A percentile compares a stretch with the other conserved stretches of the same genome.
These are phyloP conservation scores for Drosophila sulfurigaster DNA, from an alignment of 1,140 invertebrate species.

Conservation along the genomic window DNA sequence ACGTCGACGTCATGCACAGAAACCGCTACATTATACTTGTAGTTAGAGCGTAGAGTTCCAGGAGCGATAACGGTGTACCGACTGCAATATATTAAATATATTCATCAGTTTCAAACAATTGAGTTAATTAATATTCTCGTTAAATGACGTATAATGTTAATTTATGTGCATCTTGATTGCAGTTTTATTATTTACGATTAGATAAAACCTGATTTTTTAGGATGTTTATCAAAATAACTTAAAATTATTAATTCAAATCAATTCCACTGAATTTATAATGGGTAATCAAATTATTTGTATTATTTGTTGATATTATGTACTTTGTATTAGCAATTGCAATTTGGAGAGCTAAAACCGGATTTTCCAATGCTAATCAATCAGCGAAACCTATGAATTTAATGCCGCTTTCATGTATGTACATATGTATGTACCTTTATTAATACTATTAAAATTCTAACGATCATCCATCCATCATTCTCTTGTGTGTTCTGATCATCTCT, in stretches of 20 bases:
- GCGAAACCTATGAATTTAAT: constrained; percentile 12
- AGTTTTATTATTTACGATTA: neutral
- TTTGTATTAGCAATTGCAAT: neutral
- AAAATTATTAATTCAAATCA: neutral
- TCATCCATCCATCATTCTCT: constrained; percentile 21
- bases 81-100: constrained; percentile 83
- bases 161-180: neutral
- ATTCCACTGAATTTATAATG: neutral
- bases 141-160: neutral
- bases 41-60: constrained; percentile 92
- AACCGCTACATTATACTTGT: constrained; percentile 92
- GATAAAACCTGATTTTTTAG: neutral
- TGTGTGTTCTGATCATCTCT: neutral
- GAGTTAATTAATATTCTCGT: neutral
- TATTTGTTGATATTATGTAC: neutral
- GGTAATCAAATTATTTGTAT: neutral
- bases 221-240: neutral
- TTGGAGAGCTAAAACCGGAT: neutral
- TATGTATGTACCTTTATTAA: neutral
- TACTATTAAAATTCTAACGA: constrained; percentile 5
- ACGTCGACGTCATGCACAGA: constrained; percentile 87
- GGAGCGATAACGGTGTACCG: constrained; percentile 93
- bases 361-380: neutral
- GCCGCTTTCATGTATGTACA: neutral
- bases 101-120: constrained; percentile 13